Percentiles rank a stretch among this genome's conserved stretches.
phyloP scores from a whole-genome alignment of 2,113 vertebrate species.

The Oryzias melastigma region DNA sequence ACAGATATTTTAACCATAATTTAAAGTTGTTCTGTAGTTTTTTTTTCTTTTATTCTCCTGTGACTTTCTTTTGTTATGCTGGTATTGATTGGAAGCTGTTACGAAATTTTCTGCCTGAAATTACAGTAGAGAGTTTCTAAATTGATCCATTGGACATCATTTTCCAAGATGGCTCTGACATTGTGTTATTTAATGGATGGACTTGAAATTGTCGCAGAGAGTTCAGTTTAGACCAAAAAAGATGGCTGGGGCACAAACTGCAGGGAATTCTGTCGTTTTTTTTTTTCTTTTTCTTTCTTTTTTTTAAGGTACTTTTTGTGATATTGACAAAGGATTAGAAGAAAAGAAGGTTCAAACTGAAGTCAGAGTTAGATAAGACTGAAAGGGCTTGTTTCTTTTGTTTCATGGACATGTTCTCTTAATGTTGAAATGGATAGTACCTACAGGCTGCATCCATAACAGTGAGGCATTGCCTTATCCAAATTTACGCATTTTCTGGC shows the following conservation, averaged over 20 bases:
- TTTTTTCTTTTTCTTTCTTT: too few species aligned
- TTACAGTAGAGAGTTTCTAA: slow-evolving; percentile 10
- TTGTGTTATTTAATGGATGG: slow-evolving; percentile 3
- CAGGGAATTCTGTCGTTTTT: not conserved
- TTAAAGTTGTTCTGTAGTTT: not conserved
- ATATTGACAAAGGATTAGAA: too few species aligned
- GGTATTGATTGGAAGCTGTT: not conserved
- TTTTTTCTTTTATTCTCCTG: not conserved
- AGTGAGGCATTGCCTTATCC: too few species aligned
- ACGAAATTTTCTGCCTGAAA: slow-evolving; percentile 37
- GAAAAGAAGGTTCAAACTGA: not conserved
- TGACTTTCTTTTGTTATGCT: not conserved
- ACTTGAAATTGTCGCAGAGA: not conserved
- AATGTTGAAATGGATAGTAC: too few species aligned
- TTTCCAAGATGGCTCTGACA: slow-evolving; percentile 8
- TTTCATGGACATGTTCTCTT: too few species aligned
- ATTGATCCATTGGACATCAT: slow-evolving; percentile 26
- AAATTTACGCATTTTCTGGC: too few species aligned
- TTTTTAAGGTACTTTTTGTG: too few species aligned
- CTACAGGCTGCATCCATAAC: too few species aligned
- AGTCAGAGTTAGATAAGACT: too few species aligned
- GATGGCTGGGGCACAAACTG: not conserved
- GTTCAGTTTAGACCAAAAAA: too few species aligned
- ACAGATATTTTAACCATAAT: too few species aligned
- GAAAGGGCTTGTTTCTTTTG: too few species aligned